Conservation (phyloP, 2,888 invertebrate genomes). For the Resseliella maxima region DNA sequence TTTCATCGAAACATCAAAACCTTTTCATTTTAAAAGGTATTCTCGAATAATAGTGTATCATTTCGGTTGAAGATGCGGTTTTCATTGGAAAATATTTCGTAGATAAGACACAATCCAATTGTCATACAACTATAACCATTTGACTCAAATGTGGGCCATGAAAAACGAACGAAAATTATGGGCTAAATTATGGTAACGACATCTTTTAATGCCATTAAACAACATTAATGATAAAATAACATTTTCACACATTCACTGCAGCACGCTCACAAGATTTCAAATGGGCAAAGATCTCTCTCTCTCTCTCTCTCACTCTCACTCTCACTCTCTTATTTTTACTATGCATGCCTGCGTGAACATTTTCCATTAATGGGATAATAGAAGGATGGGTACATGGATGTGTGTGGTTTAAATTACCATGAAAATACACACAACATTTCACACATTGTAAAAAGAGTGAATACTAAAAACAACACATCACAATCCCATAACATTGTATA, state of each 20-base stretch:
- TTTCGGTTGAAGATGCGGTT: not conserved
- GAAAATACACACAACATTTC: not conserved
- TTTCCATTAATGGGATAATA: too few relatives aligned
- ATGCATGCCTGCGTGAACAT: too few relatives aligned
- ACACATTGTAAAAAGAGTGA: not conserved
- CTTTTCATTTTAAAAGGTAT: not conserved
- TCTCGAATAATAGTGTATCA: not conserved
- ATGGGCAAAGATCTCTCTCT: too few relatives aligned
- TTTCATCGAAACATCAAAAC: not conserved
- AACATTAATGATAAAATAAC: constrained; percentile 32
- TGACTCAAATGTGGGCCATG: constrained; percentile 2
- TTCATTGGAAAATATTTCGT: not conserved
- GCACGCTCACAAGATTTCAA: not conserved
- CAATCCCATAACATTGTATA: not conserved
- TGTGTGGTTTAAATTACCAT: not conserved
- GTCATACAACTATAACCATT: not conserved
- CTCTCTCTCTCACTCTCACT: too few relatives aligned
- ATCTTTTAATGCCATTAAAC: constrained; percentile 44
- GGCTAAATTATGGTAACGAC: constrained; percentile 31
- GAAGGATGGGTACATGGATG: too few relatives aligned
- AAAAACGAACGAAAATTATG: not conserved
- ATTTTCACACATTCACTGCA: not conserved
- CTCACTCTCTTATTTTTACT: too few relatives aligned
- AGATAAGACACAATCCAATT: not conserved
- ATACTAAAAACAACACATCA: not conserved